Base-by-base conservation (phyloP, 1,140 invertebrate species). In the Temnothorax nylanderi region DNA sequence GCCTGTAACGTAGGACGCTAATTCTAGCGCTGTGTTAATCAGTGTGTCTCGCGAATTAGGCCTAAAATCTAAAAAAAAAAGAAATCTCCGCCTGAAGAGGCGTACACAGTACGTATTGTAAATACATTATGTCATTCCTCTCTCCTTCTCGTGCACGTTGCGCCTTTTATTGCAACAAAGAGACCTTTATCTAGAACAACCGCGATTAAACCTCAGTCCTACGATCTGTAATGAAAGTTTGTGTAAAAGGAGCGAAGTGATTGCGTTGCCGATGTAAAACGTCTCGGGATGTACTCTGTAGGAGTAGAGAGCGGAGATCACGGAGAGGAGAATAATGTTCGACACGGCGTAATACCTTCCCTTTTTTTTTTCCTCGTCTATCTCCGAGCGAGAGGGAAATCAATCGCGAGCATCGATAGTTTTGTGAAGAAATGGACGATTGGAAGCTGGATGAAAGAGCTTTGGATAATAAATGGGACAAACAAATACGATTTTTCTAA, bases 391-490 rank as follows among this genome's bases (percentile, higher is more conserved):
- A 85, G 67, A 78, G 75, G 75, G 62, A 58, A 64, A 69, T 56
- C 54, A 80, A 26, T 60, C 41, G 69, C 51, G 47, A 64, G 49
- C 44, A 47, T 74, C 60, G 56, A 54, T 87, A 87, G 47, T 91
- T 75, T 88, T 88, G 58, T 84, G 84, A 88, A 26, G 54, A 91
- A 84, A 32, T 74, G 85, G 85, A 84, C 41, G 62, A 84, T 71
- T 80, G 89, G 87, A 85, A 88, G 51, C 41, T 88, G 87, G 72
- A 86, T 64, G 77, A 58, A 88, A 74, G 88, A 90, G 88, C 76
- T 90, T 90, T 92, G 87, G 89, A 84, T 90, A 92, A 92, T 92
- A 92, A 92, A 92, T 84, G 87, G 87, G 87, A 92, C 81, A 92
- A 92, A 91, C 82, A 88, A 87, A 91, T 84, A 89, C 80, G 78